phyloP scores from a whole-genome alignment of 2,888 invertebrate genomes.

The Melipona beecheii region DNA sequence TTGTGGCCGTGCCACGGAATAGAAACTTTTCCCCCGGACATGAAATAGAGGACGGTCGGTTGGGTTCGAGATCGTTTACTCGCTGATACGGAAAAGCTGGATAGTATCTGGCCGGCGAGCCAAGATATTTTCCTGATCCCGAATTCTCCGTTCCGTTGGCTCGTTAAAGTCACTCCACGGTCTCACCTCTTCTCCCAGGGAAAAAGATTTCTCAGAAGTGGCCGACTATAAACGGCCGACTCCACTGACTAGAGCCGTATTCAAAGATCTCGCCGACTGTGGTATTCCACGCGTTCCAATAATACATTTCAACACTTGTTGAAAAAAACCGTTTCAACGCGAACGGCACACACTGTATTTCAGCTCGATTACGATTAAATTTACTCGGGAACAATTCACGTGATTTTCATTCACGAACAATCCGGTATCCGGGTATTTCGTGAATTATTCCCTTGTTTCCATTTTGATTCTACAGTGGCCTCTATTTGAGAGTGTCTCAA shows the following conservation, averaged over 20 bases:
- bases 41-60: slow-evolving; percentile 72
- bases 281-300: slow-evolving; percentile 1
- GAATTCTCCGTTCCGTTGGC: slow-evolving; percentile 48
- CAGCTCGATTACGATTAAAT: not conserved
- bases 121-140: slow-evolving; percentile 72
- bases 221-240: slow-evolving; percentile 52
- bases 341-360: not conserved
- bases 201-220: slow-evolving; percentile 56
- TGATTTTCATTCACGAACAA: not conserved
- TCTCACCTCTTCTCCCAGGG: slow-evolving; percentile 45
- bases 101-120: slow-evolving; percentile 76
- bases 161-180: slow-evolving; percentile 59
- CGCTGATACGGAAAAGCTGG: slow-evolving; percentile 81
- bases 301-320: slow-evolving; percentile 20
- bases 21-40: slow-evolving; percentile 76
- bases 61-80: slow-evolving; percentile 78
- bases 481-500: not conserved
- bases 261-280: slow-evolving; percentile 42
- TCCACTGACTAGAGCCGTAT: slow-evolving; percentile 37
- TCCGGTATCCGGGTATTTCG: no score
- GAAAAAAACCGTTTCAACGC: not conserved
- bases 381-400: not conserved
- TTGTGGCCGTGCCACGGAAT: slow-evolving; percentile 43
- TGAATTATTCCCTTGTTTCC: no score
- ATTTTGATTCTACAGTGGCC: no score